phyloP scores from a whole-genome alignment of 2,797 vertebrate genomes.

The Sebastes nivosus region DNA sequence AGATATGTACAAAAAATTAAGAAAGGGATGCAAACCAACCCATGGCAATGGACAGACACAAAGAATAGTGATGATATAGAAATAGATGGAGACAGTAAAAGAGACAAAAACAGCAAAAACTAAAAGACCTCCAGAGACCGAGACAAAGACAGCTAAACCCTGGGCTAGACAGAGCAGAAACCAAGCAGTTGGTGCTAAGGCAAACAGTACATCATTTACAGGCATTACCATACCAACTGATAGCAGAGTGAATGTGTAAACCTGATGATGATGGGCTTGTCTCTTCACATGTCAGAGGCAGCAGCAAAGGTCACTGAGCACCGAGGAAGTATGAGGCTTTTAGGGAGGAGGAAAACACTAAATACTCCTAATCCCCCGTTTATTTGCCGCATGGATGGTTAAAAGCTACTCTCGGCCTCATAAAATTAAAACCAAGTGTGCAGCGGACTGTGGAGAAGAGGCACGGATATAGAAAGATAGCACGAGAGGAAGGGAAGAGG shows the following conservation, averaged over 20 bases:
- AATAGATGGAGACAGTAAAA: not conserved
- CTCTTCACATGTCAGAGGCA: conserved; percentile 74
- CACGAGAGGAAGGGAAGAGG: conserved; percentile 32
- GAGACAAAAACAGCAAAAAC: not conserved
- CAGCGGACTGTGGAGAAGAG: conserved; percentile 89
- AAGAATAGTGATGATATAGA: not conserved
- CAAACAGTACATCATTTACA: conserved; percentile 64
- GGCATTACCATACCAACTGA: conserved; percentile 41
- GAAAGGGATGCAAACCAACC: not conserved
- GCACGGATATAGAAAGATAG: conserved; percentile 54
- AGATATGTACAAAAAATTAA: not conserved
- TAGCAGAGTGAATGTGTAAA: conserved; percentile 63
- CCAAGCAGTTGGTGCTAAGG: conserved; percentile 35
- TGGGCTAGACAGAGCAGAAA: conserved; percentile 43
- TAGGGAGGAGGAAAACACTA: conserved; percentile 98
- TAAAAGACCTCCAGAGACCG: conserved; percentile 3
- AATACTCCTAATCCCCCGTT: conserved; percentile 96
- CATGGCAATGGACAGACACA: not conserved
- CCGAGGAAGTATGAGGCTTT: conserved; percentile 89
- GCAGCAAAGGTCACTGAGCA: conserved; percentile 82
- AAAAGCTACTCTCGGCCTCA: conserved; percentile 98
- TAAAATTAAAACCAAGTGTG: conserved; percentile 97
- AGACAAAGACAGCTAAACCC: conserved; percentile 10
- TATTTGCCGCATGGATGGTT: conserved; percentile 98
- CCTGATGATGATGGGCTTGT: conserved; percentile 70